A percentile compares a stretch with the other conserved stretches of the same genome.
Conservation (phyloP, 2,113 vertebrate genomes). For the Tangachromis dhanisi region DNA sequence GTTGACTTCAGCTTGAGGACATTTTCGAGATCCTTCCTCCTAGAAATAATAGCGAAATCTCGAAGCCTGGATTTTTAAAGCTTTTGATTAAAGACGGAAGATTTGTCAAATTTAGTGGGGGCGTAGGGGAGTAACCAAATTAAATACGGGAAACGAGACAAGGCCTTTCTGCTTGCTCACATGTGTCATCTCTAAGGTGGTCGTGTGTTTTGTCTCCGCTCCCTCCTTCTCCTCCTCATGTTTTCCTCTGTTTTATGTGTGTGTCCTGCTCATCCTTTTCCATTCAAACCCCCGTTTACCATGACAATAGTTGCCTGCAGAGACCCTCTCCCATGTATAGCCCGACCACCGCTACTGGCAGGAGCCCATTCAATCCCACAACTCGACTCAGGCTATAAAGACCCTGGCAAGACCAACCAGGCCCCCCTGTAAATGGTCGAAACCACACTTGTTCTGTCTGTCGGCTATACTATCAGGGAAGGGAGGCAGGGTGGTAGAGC, state of each 20-base stretch:
- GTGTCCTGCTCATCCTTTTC: constrained; percentile 67
- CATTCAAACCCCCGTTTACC: constrained; percentile 65
- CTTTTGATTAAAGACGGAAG: neutral
- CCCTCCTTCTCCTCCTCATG: constrained; percentile 7
- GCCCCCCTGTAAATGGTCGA: constrained; percentile 35
- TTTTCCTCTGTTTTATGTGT: constrained; percentile 64
- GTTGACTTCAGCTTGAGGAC: neutral
- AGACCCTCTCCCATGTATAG: constrained; percentile 53
- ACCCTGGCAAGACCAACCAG: constrained; percentile 35
- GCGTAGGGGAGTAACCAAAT: neutral
- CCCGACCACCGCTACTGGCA: constrained; percentile 54
- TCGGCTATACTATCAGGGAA: neutral
- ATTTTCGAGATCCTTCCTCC: neutral
- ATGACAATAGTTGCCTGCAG: constrained; percentile 70
- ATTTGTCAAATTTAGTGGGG: neutral
- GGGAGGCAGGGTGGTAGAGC: constrained; percentile 20
- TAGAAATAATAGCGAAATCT: neutral
- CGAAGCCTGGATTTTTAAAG: neutral
- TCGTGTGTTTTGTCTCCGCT: constrained; percentile 37
- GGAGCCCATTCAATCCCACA: constrained; percentile 57
- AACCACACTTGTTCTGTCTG: constrained; percentile 59
- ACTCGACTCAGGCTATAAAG: constrained; percentile 59
- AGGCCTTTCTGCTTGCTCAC: neutral
- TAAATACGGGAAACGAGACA: neutral
- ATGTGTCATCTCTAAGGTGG: constrained; percentile 59